These are phyloP conservation scores for Odontocerum albicorne DNA, from an alignment of 2,888 invertebrate species.

Conservation along the genomic window DNA sequence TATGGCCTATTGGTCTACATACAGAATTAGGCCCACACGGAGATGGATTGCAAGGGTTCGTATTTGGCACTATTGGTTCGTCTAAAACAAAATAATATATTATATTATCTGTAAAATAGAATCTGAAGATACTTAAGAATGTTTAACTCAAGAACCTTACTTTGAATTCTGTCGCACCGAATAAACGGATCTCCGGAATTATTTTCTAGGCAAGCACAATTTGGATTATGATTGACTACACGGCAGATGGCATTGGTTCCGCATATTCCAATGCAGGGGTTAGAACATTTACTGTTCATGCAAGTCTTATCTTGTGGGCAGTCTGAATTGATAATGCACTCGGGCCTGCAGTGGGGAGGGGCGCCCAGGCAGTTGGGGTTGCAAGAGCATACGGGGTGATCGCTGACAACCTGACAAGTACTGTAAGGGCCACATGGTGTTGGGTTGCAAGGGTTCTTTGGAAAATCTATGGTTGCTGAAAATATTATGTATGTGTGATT, in stretches of 20 bases:
- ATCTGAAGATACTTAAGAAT: too few relatives aligned
- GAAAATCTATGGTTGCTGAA: slow-evolving; percentile 19
- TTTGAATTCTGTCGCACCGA: slow-evolving; percentile 54
- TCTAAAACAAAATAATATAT: slow-evolving; percentile 26
- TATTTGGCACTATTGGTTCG: slow-evolving; percentile 37
- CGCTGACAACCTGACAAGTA: slow-evolving; percentile 52
- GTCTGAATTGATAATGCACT: slow-evolving; percentile 78
- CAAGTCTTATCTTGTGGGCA: slow-evolving; percentile 76
- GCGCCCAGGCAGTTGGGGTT: slow-evolving; percentile 59
- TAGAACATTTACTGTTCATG: slow-evolving; percentile 71
- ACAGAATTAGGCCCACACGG: slow-evolving; percentile 67
- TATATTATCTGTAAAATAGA: neutral
- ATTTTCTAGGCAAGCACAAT: slow-evolving; percentile 67
- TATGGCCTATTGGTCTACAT: slow-evolving; percentile 55
- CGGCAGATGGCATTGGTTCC: slow-evolving; percentile 72
- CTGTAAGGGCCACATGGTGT: slow-evolving; percentile 57
- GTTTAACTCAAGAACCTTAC: too few relatives aligned
- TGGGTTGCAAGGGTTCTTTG: slow-evolving; percentile 48
- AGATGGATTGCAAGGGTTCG: slow-evolving; percentile 63
- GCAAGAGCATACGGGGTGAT: slow-evolving; percentile 65
- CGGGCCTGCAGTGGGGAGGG: slow-evolving; percentile 76
- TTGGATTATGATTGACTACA: slow-evolving; percentile 73
- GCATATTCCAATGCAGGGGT: slow-evolving; percentile 79
- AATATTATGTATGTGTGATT: slow-evolving; percentile 20
- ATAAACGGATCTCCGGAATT: slow-evolving; percentile 72